Evolutionary conservation across 2,888 invertebrate species (phyloP).

Genomic region (Lobophora halterata): DNA sequence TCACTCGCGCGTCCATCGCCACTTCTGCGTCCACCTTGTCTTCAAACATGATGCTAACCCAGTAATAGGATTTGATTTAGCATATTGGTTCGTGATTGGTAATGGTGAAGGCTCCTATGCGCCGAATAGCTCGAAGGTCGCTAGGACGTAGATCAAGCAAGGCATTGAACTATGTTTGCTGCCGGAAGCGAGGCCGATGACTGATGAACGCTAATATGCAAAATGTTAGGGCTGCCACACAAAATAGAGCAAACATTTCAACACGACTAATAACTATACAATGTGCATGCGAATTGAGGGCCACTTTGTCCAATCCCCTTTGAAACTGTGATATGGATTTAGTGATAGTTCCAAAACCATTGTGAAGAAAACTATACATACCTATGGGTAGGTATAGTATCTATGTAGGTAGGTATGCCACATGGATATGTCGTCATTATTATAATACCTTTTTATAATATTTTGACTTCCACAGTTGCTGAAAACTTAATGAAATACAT

Average conservation of each 20-base stretch:
- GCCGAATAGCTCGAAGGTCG: constrained; percentile 58
- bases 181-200: constrained; percentile 72
- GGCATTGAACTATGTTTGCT: constrained; percentile 71
- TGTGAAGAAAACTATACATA: too few species aligned
- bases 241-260: not conserved
- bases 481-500: too few species aligned
- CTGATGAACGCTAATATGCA: constrained; percentile 57
- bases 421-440: too few species aligned
- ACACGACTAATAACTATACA: too few species aligned
- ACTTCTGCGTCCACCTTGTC: constrained; percentile 8
- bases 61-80: constrained; percentile 25
- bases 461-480: too few species aligned
- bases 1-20: constrained; percentile 23
- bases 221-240: constrained; percentile 42
- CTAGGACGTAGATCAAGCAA: constrained; percentile 42
- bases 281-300: too few species aligned
- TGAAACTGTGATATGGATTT: too few species aligned
- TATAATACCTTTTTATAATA: too few species aligned
- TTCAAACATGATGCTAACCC: constrained; percentile 8
- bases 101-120: constrained; percentile 28
- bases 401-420: too few species aligned
- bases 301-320: too few species aligned
- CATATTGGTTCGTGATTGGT: constrained; percentile 23
- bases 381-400: too few species aligned
- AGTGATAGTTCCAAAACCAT: too few species aligned